Evolutionary conservation across 2,113 vertebrate species (phyloP).

Genomic region (Falcunculus frontatus): DNA sequence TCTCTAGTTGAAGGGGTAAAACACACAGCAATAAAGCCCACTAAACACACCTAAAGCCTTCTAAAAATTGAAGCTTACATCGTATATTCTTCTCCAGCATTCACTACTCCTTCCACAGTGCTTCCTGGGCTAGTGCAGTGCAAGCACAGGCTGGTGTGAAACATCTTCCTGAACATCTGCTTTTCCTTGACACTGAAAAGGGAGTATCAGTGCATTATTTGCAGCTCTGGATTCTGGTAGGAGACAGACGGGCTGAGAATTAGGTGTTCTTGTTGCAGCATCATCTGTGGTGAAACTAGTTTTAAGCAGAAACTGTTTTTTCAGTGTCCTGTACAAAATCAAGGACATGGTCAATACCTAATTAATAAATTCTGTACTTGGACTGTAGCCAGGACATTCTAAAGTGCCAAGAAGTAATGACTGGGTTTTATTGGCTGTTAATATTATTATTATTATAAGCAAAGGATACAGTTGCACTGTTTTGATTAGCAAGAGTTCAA

Average conservation of each 20-base stretch:
- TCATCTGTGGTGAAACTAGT: background rate
- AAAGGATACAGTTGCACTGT: background rate
- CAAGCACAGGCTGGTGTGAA: background rate
- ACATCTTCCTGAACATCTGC: background rate
- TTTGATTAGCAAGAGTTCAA: background rate
- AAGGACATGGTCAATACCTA: constrained; percentile 13
- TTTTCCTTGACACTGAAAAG: background rate
- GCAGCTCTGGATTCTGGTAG: background rate
- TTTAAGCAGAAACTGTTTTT: background rate
- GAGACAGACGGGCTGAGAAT: background rate
- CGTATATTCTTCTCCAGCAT: background rate
- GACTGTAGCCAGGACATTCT: background rate
- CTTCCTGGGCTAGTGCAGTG: background rate
- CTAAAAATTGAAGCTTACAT: background rate
- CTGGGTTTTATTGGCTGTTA: background rate
- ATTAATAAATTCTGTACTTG: background rate
- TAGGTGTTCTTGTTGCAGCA: background rate
- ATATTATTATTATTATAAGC: background rate
- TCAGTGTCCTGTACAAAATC: background rate
- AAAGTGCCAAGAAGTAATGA: background rate
- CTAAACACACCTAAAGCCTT: background rate
- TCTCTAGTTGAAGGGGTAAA: background rate
- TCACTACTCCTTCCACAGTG: background rate
- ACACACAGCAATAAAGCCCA: background rate
- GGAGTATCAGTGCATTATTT: background rate